Conservation (phyloP, 2,797 vertebrate species). For the Eulemur rubriventer region DNA sequence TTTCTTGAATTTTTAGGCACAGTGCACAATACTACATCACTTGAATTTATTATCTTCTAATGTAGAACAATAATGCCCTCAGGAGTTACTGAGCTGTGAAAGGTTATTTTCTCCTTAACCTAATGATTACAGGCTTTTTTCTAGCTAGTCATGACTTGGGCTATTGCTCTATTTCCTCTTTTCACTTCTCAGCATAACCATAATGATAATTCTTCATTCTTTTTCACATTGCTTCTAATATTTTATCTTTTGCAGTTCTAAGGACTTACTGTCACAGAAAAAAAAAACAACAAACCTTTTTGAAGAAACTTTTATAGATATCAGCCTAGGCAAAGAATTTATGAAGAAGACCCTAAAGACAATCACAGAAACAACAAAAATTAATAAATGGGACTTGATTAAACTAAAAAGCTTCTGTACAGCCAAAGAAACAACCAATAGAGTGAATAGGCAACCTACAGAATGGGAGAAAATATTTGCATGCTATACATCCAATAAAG, state of each 20-base stretch:
- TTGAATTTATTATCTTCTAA: background rate
- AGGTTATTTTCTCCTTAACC: background rate
- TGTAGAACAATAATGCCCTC: background rate
- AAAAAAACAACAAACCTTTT: background rate
- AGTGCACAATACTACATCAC: background rate
- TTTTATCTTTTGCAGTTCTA: background rate
- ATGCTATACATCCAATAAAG: no score
- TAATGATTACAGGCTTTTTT: background rate
- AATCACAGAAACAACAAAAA: no score
- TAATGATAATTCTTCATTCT: background rate
- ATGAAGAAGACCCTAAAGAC: no score
- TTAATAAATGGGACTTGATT: no score
- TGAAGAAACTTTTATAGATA: no score
- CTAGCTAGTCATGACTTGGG: background rate
- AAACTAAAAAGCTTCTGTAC: no score
- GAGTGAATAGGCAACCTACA: no score
- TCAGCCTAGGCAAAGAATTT: no score
- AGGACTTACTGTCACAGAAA: background rate
- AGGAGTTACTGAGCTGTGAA: background rate
- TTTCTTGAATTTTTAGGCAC: background rate
- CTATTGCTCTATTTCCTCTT: background rate
- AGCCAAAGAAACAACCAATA: no score
- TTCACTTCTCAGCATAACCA: background rate
- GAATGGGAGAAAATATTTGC: no score
- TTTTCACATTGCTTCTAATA: background rate